Percentiles rank a stretch among this genome's conserved stretches.
Evolutionary conservation across 2,888 invertebrate species (phyloP).

Genomic region (Pachycephus smyrnensis): DNA sequence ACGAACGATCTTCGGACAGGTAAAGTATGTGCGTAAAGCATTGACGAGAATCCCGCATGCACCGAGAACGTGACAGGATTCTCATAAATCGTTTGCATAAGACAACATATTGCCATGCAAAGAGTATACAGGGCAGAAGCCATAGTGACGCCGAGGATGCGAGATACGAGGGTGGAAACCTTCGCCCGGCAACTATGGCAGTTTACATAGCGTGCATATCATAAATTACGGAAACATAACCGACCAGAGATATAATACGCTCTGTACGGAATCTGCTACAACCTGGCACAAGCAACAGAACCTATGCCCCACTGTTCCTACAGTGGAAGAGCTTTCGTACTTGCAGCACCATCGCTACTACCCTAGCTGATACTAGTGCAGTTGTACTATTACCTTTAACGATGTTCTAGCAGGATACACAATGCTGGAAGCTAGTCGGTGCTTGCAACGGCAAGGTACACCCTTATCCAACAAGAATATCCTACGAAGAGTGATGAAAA

Average conservation of each 20-base stretch:
- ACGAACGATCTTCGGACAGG: neutral
- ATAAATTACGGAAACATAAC: conserved; percentile 49
- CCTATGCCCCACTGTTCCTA: neutral
- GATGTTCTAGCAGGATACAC: neutral
- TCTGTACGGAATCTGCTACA: conserved; percentile 14
- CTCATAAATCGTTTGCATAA: conserved; percentile 38
- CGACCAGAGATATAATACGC: conserved; percentile 32
- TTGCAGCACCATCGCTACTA: neutral
- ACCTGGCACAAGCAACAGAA: neutral
- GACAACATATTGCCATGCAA: conserved; percentile 46
- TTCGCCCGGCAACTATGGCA: conserved; percentile 35
- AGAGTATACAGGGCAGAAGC: conserved; percentile 29
- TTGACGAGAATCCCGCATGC: neutral
- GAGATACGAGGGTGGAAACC: conserved; percentile 28
- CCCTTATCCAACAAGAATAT: neutral
- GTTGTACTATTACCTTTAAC: neutral
- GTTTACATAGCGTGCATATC: conserved; percentile 41
- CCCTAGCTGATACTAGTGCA: neutral
- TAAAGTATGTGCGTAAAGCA: neutral
- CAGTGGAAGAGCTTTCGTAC: neutral
- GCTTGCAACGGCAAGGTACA: conserved; percentile 28
- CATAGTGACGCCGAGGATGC: conserved; percentile 20
- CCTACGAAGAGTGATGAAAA: neutral
- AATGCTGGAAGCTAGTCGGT: neutral
- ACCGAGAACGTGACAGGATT: conserved; percentile 22